Percentiles rank a stretch among this genome's conserved stretches.
Conservation (phyloP, 2,888 invertebrate species). For the Yponomeuta plumbellus region DNA sequence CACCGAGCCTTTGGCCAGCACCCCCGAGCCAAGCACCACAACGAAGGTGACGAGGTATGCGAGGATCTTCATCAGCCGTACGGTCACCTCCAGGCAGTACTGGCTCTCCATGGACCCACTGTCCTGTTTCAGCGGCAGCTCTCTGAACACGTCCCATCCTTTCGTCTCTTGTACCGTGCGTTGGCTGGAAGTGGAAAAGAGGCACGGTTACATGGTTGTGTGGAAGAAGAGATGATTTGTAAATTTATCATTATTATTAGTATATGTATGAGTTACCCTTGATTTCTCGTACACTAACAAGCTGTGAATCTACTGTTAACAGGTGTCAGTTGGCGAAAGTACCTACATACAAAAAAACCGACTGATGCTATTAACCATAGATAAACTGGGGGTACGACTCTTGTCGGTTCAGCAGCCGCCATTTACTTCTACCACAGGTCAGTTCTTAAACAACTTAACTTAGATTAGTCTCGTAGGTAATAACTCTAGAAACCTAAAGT, state of each 20-base stretch:
- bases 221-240: neutral
- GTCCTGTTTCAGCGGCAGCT: slow-evolving; percentile 92
- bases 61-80: slow-evolving; percentile 88
- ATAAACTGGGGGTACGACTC: no score
- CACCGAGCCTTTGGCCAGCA: slow-evolving; percentile 91
- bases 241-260: slow-evolving; percentile 18
- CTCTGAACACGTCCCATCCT: slow-evolving; percentile 98
- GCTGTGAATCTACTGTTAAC: no score
- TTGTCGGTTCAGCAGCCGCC: no score
- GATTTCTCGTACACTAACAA: no score
- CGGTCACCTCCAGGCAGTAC: slow-evolving; percentile 89
- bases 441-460: no score
- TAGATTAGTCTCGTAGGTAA: no score
- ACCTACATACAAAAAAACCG: no score
- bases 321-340: no score
- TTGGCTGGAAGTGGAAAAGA: slow-evolving; percentile 76
- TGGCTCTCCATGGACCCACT: slow-evolving; percentile 93
- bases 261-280: no score
- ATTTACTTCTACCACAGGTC: no score
- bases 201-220: slow-evolving; percentile 4
- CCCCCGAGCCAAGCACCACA: slow-evolving; percentile 89
- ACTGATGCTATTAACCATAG: no score
- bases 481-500: no score
- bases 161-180: slow-evolving; percentile 91
- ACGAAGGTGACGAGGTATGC: slow-evolving; percentile 91